Base-by-base conservation (phyloP, 2,113 vertebrate species). In the Periophthalmus modestus region DNA sequence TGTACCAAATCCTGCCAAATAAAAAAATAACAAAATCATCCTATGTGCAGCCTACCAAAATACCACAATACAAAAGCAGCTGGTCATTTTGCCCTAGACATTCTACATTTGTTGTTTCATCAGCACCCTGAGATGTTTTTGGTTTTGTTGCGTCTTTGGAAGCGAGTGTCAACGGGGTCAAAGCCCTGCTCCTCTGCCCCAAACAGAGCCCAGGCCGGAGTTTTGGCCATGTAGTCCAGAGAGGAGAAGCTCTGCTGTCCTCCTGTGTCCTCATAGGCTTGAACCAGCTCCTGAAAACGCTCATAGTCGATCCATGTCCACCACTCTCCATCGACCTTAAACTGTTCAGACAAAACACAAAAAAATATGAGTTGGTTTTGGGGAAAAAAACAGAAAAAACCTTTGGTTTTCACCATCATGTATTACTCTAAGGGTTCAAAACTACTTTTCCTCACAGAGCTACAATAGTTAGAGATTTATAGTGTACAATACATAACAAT, bases 231-330 rank as follows among this genome's bases (percentile, higher is more conserved):
- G 61, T 98, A 98, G 79, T 98, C 96, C 2, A 90, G n/a, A 0
- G 96, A 89, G 0, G 95, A 91, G 92, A 99, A 98, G 11, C 78
- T 89, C 77, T 59, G 75, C 61, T 77, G 68, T 0, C 95, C 94
- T 0, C 88, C 77, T 0, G 94, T 96, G 2, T 80, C 86, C 55
- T 95, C 90, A 0, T 93, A 88, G 3, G 79, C 86, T 72, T 46
- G 83, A 54, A 93, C 80, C 61, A 98, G 93, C 68, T 95, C 91
- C 85, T 97, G 98, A 89, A 98, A 99, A 5, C 93, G 91, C 24
- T 89, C 81, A 0, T 96, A 99, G 91, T 99, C 78, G 0, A 99
- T 98, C 97, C 97, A 98, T 0, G 96, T 99, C 92, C 92, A 93
- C 97, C 97, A 98, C 74, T 96, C 92, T 0, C 95, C 93, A 0